These are phyloP conservation scores for Micrastur ruficollis DNA, from an alignment of 2,797 vertebrate genomes.

Conservation along the genomic window DNA sequence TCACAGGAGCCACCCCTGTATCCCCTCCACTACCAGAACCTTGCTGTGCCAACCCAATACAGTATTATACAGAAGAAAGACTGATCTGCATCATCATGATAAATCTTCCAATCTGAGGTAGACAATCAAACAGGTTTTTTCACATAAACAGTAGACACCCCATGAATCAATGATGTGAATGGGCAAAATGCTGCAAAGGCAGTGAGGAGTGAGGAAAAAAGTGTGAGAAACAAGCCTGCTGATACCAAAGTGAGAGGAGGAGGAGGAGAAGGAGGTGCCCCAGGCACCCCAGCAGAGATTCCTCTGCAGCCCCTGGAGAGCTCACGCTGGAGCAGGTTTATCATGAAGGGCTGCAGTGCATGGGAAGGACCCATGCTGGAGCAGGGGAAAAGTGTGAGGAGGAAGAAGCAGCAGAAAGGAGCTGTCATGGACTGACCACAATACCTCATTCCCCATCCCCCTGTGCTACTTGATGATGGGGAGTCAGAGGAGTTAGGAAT, in stretches of 20 bases:
- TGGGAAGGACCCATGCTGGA: not conserved
- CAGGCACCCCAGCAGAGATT: not conserved
- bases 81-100: not conserved
- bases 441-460: not conserved
- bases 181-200: not conserved
- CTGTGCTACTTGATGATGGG: not conserved
- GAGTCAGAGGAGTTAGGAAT: not conserved
- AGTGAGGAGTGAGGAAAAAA: not conserved
- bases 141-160: not conserved
- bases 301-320: not conserved
- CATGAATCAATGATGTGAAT: not conserved
- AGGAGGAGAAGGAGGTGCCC: not conserved
- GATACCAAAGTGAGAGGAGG: not conserved
- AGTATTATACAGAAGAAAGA: not conserved
- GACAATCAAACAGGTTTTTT: not conserved
- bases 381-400: not conserved
- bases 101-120: not conserved
- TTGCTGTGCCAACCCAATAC: not conserved
- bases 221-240: not conserved
- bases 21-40: not conserved
- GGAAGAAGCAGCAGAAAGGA: not conserved
- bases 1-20: not conserved
- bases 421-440: not conserved
- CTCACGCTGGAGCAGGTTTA: not conserved
- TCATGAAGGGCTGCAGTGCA: not conserved